Percentiles rank a stretch among this genome's conserved stretches.
Conservation (phyloP, 2,888 invertebrate genomes). For the Agriopis marginaria region DNA sequence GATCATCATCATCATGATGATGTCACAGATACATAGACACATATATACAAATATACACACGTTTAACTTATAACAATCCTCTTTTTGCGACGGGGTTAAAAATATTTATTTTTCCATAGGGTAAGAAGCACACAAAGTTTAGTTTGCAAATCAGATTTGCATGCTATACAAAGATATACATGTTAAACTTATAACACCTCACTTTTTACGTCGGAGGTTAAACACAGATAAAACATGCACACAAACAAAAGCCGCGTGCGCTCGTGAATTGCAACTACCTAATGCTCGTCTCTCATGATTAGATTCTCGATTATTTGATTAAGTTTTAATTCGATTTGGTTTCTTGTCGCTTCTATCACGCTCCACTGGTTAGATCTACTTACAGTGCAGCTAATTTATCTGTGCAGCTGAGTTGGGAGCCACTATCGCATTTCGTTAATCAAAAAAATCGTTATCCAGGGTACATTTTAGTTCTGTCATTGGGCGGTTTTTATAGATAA, state of each 20-base stretch:
- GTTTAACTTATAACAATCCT: no score
- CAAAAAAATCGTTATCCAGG: not conserved
- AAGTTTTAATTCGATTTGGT: conserved; percentile 34
- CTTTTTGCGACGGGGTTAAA: no score
- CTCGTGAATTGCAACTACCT: conserved; percentile 21
- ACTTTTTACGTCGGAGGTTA: no score
- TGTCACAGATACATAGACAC: no score
- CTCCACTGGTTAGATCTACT: conserved; percentile 12
- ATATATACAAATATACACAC: no score
- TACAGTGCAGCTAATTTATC: conserved; percentile 2
- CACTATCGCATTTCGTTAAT: not conserved
- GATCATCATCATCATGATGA: no score
- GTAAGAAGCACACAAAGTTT: no score
- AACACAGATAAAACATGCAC: not conserved
- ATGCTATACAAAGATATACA: no score
- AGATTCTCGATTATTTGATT: conserved; percentile 34
- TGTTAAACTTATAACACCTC: no score
- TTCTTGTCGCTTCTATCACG: conserved; percentile 28
- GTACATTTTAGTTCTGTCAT: not conserved
- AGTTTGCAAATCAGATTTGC: no score
- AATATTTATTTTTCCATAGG: no score
- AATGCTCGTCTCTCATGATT: conserved; percentile 37
- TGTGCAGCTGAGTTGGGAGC: not conserved
- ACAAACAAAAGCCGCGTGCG: conserved; percentile 4
- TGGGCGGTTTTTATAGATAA: not conserved